Evolutionary conservation across 2,113 vertebrate species (phyloP).

Genomic region (Alosa alosa): DNA sequence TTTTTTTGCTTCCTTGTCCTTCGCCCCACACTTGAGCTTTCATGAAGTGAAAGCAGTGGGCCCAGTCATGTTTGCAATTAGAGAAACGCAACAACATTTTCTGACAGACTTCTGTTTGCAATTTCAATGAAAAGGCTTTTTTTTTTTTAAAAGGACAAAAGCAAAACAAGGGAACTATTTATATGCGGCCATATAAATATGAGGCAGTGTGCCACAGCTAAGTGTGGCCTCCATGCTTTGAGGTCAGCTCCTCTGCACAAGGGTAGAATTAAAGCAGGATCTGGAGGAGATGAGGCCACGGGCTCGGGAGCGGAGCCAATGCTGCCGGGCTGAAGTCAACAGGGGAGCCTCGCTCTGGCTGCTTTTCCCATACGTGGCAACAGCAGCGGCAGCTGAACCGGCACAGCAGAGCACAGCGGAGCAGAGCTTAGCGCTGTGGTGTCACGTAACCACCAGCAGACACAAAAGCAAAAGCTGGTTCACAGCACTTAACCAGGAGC

Average conservation of each 20-base stretch:
- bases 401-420: background rate
- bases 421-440: too few relatives aligned
- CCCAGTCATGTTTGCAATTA: slow-evolving; percentile 26
- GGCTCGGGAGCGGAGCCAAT: background rate
- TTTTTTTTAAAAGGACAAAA: background rate
- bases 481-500: background rate
- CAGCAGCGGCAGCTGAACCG: background rate
- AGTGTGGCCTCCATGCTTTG: background rate
- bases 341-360: background rate
- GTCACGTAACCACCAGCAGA: background rate
- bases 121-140: slow-evolving; percentile 10
- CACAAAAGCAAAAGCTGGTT: background rate
- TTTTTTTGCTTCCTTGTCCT: slow-evolving; percentile 18
- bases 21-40: background rate
- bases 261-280: background rate
- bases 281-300: background rate
- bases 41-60: background rate
- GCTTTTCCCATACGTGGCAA: slow-evolving; percentile 6
- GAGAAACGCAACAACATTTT: background rate
- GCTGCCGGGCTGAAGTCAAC: background rate
- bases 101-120: slow-evolving; percentile 27
- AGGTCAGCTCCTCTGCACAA: background rate
- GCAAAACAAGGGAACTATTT: background rate
- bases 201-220: background rate
- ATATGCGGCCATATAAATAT: background rate